A percentile compares a stretch with the other conserved stretches of the same genome.
Evolutionary conservation across 2,113 vertebrate genomes (phyloP).

Genomic region (Antigone vipio): DNA sequence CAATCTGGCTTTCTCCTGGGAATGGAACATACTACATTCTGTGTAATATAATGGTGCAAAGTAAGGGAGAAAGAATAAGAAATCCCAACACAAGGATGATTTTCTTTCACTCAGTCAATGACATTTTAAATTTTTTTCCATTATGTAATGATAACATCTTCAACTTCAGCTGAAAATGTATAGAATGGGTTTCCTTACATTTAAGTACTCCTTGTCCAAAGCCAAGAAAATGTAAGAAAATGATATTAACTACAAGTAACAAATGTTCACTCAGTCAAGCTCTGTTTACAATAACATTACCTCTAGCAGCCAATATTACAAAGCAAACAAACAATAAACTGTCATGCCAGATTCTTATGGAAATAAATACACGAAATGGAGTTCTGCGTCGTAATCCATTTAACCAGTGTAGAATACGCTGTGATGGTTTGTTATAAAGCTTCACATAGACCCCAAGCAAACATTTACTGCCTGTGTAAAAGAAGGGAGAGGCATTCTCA

Average conservation of each 20-base stretch:
- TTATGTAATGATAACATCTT: not conserved
- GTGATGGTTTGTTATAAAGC: constrained; percentile 9
- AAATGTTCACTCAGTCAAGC: not conserved
- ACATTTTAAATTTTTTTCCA: not conserved
- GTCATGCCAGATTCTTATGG: not conserved
- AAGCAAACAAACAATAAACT: constrained; percentile 6
- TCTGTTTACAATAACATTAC: not conserved
- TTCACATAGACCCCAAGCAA: constrained; percentile 24
- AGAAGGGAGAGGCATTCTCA: constrained; percentile 23
- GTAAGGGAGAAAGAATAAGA: not conserved
- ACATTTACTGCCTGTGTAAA: not conserved
- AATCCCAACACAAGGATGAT: not conserved
- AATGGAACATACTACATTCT: not conserved
- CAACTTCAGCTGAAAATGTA: not conserved
- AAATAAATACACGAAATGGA: constrained; percentile 53
- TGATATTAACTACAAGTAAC: not conserved
- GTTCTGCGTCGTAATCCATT: not conserved
- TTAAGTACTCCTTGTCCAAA: not conserved
- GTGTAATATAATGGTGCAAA: not conserved
- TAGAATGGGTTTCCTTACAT: not conserved
- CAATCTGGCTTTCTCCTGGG: constrained; percentile 1
- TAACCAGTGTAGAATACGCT: not conserved
- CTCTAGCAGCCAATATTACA: not conserved
- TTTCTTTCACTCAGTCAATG: not conserved
- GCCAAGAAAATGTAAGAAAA: not conserved